Percentiles rank a stretch among this genome's conserved stretches.
phyloP scores from a whole-genome alignment of 2,797 vertebrate genomes.

The Enoplosus armatus region DNA sequence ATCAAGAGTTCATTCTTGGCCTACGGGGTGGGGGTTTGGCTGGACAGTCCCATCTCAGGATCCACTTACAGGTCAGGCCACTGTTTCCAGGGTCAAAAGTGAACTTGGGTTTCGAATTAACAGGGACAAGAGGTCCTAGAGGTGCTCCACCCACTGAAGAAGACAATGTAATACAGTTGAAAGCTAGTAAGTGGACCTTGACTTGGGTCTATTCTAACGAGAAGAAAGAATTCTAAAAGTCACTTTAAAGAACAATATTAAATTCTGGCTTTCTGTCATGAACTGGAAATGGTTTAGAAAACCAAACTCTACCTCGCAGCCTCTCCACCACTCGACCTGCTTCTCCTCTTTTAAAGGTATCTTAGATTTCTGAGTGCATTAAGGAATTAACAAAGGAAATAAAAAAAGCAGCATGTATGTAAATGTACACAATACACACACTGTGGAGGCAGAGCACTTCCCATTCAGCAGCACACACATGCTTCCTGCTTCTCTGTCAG shows the following conservation, averaged over 20 bases:
- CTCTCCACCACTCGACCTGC: neutral
- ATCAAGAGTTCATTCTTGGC: neutral
- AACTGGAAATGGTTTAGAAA: neutral
- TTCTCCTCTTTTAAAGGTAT: neutral
- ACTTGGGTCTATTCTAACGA: neutral
- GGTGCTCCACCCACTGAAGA: too few relatives aligned
- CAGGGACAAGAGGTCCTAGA: neutral
- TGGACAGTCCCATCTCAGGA: neutral
- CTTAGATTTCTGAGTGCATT: slow-evolving; percentile 21
- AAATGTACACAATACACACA: slow-evolving; percentile 14
- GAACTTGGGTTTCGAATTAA: too few relatives aligned
- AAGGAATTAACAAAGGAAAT: slow-evolving; percentile 11
- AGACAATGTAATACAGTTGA: too few relatives aligned
- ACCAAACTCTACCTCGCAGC: neutral
- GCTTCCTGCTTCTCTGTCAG: slow-evolving; percentile 17
- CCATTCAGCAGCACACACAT: slow-evolving; percentile 22
- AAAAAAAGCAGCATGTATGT: slow-evolving; percentile 6
- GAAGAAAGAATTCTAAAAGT: neutral
- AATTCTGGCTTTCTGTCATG: neutral
- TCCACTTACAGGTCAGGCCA: neutral
- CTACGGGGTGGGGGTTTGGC: neutral
- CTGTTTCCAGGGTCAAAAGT: neutral
- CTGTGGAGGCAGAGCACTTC: slow-evolving; percentile 20
- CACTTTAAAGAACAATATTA: neutral
- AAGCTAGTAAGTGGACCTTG: neutral